Conservation (phyloP, 53 echinoderm and acorn worm species). For the Echinometra lucunter region DNA sequence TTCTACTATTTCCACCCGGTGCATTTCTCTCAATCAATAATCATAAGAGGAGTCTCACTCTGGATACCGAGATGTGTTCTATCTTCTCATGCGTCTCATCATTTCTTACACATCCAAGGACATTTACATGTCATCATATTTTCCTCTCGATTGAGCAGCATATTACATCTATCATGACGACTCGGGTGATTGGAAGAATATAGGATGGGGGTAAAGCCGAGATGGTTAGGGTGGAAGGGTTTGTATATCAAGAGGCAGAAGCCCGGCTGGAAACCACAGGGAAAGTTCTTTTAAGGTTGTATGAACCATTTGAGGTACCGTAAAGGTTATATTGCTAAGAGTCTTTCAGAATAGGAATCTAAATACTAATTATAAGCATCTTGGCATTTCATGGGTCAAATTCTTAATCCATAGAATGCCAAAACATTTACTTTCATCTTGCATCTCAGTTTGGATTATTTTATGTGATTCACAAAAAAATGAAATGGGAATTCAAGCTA, state of each 20-base stretch:
- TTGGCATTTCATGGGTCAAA: neutral
- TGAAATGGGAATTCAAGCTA: neutral
- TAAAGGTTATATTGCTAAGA: neutral
- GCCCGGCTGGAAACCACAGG: neutral
- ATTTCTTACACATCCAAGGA: conserved; percentile 38
- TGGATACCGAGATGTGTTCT: neutral
- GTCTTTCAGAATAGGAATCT: neutral
- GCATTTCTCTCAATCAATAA: conserved; percentile 21
- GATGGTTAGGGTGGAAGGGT: neutral
- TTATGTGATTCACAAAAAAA: too few relatives aligned
- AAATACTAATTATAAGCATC: neutral
- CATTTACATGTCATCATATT: conserved; percentile 53
- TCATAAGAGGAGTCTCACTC: conserved; percentile 22
- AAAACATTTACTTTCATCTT: too few relatives aligned
- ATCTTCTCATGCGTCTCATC: conserved; percentile 6
- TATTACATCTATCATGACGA: conserved; percentile 26
- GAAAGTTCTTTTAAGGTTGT: neutral
- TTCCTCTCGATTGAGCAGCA: conserved; percentile 29
- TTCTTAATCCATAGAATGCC: too few relatives aligned
- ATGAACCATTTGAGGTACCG: neutral
- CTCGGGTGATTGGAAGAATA: conserved; percentile 38
- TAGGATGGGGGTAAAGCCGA: neutral
- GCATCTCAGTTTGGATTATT: too few relatives aligned
- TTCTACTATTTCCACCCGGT: conserved; percentile 21
- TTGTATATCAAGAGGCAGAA: neutral